Conservation (phyloP, 2,797 vertebrate species). For the Naso thynnoides region DNA sequence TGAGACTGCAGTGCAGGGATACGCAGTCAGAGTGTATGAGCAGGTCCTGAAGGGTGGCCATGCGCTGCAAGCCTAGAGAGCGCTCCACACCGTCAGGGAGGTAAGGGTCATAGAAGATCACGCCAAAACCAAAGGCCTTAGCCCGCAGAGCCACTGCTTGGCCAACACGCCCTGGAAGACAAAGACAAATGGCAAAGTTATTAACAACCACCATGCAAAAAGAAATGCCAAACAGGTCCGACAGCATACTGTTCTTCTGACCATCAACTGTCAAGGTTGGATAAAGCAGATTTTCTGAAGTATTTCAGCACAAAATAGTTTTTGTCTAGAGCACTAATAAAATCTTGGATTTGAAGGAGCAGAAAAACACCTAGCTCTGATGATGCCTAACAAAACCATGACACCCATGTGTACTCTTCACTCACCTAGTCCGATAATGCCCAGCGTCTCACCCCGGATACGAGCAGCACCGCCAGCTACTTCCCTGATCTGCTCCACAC, state of each 20-base stretch:
- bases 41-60: conserved; percentile 92
- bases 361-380: neutral
- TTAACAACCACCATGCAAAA: neutral
- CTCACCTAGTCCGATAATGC: conserved; percentile 92
- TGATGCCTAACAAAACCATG: neutral
- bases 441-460: conserved; percentile 91
- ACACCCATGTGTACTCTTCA: neutral
- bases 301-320: conserved; percentile 7
- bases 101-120: conserved; percentile 94
- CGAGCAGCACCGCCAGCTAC: conserved; percentile 91
- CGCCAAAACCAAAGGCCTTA: conserved; percentile 91
- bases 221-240: conserved; percentile 7
- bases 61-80: conserved; percentile 91
- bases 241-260: neutral
- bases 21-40: conserved; percentile 94
- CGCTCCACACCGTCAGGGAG: conserved; percentile 92
- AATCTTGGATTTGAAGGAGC: neutral
- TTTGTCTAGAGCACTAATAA: neutral
- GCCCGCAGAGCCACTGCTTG: conserved; percentile 93
- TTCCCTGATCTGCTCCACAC: conserved; percentile 92
- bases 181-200: neutral
- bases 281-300: neutral
- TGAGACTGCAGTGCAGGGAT: conserved; percentile 93
- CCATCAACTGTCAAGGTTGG: neutral
- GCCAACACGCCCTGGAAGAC: conserved; percentile 87